Conservation (phyloP, 2,113 vertebrate species). For the Smithornis capensis region DNA sequence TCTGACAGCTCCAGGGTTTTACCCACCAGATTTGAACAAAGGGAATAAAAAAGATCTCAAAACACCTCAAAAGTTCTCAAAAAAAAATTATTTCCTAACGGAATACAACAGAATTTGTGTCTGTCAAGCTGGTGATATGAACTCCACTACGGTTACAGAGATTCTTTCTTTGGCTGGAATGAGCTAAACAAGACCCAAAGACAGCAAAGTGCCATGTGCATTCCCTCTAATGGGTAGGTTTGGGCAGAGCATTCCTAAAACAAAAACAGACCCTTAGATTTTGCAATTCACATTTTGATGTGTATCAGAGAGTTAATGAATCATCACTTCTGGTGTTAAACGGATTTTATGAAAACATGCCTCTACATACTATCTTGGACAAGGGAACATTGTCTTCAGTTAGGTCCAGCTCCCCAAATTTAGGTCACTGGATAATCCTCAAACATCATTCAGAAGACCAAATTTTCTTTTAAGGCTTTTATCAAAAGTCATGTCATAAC, state of each 20-base stretch:
- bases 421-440: neutral
- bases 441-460: neutral
- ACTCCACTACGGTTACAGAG: neutral
- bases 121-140: neutral
- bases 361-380: too few species aligned
- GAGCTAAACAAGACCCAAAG: neutral
- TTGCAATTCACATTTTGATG: neutral
- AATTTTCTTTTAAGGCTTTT: neutral
- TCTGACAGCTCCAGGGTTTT: neutral
- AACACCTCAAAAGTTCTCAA: neutral
- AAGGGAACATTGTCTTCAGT: neutral
- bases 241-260: neutral
- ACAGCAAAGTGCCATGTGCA: neutral
- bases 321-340: neutral
- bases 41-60: neutral
- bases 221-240: neutral
- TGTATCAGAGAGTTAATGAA: neutral
- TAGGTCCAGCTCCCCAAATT: neutral
- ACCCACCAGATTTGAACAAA: neutral
- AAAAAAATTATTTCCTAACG: neutral
- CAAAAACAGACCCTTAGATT: neutral
- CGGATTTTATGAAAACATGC: neutral
- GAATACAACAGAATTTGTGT: neutral
- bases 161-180: neutral
- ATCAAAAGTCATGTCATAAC: accelerated